Conservation (phyloP, 1,140 invertebrate genomes). For the Leptinotarsa lineolata region DNA sequence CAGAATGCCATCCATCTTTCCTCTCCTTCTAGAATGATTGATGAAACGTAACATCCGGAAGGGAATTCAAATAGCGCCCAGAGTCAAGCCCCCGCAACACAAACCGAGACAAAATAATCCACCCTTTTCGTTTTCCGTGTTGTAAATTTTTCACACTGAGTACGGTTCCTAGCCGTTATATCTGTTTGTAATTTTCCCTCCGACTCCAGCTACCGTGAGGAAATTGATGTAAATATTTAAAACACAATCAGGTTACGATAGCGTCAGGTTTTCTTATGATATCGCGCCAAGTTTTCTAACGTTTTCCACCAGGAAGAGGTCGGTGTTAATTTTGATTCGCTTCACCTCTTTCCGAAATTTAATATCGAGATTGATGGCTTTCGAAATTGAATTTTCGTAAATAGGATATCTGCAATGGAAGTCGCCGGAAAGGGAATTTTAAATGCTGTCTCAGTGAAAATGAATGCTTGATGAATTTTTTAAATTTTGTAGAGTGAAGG, state of each 20-base stretch:
- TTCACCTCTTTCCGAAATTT: conserved; percentile 10
- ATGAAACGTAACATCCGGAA: background rate
- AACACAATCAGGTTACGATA: conserved; percentile 36
- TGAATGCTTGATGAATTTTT: background rate
- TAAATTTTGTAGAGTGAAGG: background rate
- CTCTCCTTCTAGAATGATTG: background rate
- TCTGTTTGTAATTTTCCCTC: conserved; percentile 33
- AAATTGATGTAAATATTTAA: conserved; percentile 43
- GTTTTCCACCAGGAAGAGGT: background rate
- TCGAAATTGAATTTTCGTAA: conserved; percentile 16
- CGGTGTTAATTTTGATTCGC: conserved; percentile 20
- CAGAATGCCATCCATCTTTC: background rate
- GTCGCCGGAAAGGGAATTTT: conserved; percentile 12
- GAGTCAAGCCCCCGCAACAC: background rate
- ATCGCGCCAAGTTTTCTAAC: background rate
- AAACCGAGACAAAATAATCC: background rate
- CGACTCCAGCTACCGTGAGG: conserved; percentile 6
- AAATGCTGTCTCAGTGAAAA: background rate
- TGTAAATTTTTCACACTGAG: conserved; percentile 18
- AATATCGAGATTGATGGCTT: conserved; percentile 22
- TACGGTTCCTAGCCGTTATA: conserved; percentile 25
- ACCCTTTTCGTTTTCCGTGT: conserved; percentile 24
- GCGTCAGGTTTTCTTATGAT: conserved; percentile 22
- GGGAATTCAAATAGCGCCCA: background rate
- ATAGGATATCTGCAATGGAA: conserved; percentile 16